These are phyloP conservation scores for Lagodon rhomboides DNA, from an alignment of 2,797 vertebrate genomes.

Conservation along the genomic window DNA sequence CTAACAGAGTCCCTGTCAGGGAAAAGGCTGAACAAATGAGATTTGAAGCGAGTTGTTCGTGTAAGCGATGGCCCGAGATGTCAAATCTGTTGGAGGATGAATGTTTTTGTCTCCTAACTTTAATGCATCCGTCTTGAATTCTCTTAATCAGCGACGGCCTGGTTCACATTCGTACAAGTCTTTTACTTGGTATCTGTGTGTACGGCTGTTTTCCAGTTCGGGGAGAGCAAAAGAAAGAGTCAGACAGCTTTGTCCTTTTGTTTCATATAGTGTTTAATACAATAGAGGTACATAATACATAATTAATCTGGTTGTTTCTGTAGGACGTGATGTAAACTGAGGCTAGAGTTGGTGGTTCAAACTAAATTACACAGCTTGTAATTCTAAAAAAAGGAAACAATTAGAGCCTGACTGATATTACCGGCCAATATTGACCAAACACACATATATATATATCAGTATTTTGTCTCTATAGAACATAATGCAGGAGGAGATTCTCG, in stretches of 20 bases:
- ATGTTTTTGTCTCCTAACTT: constrained; percentile 33
- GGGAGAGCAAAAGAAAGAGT: neutral
- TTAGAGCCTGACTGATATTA: too few species aligned
- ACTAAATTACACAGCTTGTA: too few species aligned
- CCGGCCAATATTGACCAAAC: too few species aligned
- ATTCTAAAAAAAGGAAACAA: too few species aligned
- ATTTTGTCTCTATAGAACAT: too few species aligned
- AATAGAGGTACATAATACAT: neutral
- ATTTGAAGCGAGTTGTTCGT: constrained; percentile 72
- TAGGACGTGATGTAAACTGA: too few species aligned
- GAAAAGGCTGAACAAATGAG: constrained; percentile 65
- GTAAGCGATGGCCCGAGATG: constrained; percentile 53
- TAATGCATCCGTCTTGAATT: constrained; percentile 23
- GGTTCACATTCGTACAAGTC: neutral
- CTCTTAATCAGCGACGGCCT: constrained; percentile 12
- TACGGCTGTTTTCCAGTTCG: neutral
- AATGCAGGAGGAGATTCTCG: too few species aligned
- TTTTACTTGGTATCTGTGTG: neutral
- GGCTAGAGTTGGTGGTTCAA: too few species aligned
- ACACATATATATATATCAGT: too few species aligned
- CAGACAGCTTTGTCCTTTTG: neutral
- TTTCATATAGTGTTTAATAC: too few species aligned
- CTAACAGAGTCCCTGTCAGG: constrained; percentile 52
- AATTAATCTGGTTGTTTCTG: neutral
- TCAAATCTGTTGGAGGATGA: constrained; percentile 33